Percentiles rank a stretch among this genome's conserved stretches.
phyloP scores from a whole-genome alignment of 1,140 invertebrate genomes.

The Anagrus nilaparvatae region DNA sequence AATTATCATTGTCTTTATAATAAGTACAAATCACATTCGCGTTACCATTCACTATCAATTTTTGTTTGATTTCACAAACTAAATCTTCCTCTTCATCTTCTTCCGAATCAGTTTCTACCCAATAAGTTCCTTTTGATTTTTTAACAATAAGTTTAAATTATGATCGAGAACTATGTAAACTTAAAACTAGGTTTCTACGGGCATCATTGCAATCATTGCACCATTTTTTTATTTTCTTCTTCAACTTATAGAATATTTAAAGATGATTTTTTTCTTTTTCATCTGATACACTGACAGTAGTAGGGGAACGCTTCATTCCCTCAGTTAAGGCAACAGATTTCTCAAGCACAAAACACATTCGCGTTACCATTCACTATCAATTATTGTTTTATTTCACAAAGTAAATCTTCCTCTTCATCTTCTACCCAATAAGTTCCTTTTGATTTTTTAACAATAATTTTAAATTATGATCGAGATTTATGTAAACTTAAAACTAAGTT shows the following conservation, averaged over 20 bases:
- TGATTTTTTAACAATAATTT: slow-evolving; percentile 36
- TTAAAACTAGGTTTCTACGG: slow-evolving; percentile 32
- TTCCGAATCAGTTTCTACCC: slow-evolving; percentile 31
- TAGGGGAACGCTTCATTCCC: no score
- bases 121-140: slow-evolving; percentile 35
- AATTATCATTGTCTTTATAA: slow-evolving; percentile 9
- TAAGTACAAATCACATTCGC: neutral
- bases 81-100: slow-evolving; percentile 19
- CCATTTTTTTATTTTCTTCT: slow-evolving; percentile 38
- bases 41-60: slow-evolving; percentile 11
- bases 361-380: no score
- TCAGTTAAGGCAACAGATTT: no score
- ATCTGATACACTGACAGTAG: no score
- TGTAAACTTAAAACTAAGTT: slow-evolving; percentile 33
- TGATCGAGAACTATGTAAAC: slow-evolving; percentile 27
- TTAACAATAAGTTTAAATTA: slow-evolving; percentile 38
- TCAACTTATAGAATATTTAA: no score
- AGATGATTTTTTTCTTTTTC: no score
- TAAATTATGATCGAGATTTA: no score
- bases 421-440: slow-evolving; percentile 39
- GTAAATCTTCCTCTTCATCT: slow-evolving; percentile 25
- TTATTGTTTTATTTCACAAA: slow-evolving; percentile 28
- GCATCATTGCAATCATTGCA: slow-evolving; percentile 37
- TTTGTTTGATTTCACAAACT: slow-evolving; percentile 15
- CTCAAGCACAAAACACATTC: no score